A percentile compares a stretch with the other conserved stretches of the same genome.
These are phyloP conservation scores for Rousettus leschenaultii DNA, from an alignment of 2,113 vertebrate species.

Conservation along the genomic window DNA sequence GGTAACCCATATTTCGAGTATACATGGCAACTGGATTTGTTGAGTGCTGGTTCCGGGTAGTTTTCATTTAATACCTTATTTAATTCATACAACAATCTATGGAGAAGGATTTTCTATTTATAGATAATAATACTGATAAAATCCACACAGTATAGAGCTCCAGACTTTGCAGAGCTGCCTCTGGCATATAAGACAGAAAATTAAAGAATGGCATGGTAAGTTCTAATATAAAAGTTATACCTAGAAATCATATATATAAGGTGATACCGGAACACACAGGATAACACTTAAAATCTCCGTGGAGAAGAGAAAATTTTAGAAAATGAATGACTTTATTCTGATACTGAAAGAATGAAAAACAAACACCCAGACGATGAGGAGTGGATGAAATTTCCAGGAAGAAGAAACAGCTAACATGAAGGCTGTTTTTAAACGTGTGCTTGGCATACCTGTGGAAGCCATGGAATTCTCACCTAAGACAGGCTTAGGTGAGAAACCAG, in stretches of 20 bases:
- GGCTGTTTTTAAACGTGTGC: background rate
- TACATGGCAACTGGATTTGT: background rate
- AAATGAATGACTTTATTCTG: background rate
- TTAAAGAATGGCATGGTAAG: background rate
- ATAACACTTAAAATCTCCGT: background rate
- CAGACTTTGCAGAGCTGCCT: background rate
- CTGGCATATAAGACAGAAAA: background rate
- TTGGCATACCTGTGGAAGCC: background rate
- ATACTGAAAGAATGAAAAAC: background rate
- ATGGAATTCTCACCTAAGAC: fast-evolving
- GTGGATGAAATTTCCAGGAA: background rate
- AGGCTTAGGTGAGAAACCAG: background rate
- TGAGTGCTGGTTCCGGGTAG: background rate
- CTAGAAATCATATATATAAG: background rate
- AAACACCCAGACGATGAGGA: background rate
- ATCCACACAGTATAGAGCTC: background rate
- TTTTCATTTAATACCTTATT: background rate
- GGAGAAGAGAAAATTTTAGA: background rate
- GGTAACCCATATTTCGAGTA: background rate
- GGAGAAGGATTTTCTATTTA: background rate
- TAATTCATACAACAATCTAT: background rate
- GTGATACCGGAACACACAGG: background rate
- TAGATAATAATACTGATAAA: background rate
- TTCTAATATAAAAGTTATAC: background rate
- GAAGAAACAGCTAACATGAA: background rate